phyloP scores from a whole-genome alignment of 2,888 invertebrate genomes.

The Amiota mariae region DNA sequence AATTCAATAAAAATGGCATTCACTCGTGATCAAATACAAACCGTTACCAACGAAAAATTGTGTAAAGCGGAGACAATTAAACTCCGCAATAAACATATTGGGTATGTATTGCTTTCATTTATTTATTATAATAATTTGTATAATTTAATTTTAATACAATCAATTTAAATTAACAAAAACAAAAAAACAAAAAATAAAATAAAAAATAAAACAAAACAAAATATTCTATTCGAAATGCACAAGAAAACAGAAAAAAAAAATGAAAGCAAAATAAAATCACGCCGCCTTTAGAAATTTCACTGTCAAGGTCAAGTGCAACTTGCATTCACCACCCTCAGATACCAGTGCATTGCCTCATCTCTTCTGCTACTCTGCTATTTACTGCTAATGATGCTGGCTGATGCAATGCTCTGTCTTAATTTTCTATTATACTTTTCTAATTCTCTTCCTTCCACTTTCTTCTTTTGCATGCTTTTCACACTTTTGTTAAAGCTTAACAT shows the following conservation, averaged over 20 bases:
- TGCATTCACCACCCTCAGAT: constrained; percentile 40
- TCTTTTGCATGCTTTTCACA: too few species aligned
- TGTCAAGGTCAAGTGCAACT: constrained; percentile 67
- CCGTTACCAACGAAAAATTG: constrained; percentile 78
- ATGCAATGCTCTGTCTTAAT: too few species aligned
- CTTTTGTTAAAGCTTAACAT: too few species aligned
- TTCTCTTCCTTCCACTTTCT: too few species aligned
- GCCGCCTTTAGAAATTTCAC: constrained; percentile 48
- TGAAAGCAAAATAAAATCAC: constrained; percentile 21
- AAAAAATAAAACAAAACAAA: too few species aligned
- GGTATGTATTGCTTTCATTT: constrained; percentile 77
- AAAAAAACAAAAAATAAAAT: background rate
- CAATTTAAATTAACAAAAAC: background rate
- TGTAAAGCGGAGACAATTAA: constrained; percentile 86
- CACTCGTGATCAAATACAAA: constrained; percentile 63
- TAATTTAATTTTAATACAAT: background rate
- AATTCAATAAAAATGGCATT: constrained; percentile 61
- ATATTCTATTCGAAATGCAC: background rate
- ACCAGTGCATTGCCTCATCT: background rate
- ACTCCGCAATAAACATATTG: constrained; percentile 86
- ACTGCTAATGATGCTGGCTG: too few species aligned
- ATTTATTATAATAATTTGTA: background rate
- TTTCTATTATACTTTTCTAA: too few species aligned
- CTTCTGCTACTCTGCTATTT: too few species aligned
- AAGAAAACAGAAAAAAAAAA: constrained; percentile 12